Percentiles rank a stretch among this genome's conserved stretches.
Evolutionary conservation across 2,113 vertebrate genomes (phyloP).

Genomic region (Felis catus): DNA sequence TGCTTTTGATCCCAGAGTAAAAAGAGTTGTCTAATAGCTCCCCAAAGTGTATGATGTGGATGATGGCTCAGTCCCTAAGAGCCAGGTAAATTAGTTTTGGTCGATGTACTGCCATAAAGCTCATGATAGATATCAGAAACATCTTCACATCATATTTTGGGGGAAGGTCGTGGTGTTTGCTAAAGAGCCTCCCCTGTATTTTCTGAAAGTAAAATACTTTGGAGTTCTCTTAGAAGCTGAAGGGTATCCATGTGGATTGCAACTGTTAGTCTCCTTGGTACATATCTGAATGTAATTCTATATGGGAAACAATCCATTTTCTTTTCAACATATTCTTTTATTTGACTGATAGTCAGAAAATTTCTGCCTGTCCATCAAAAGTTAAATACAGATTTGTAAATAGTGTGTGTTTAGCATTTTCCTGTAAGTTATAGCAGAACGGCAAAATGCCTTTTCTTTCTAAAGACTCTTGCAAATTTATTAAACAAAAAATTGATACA

Average conservation of each 20-base stretch:
- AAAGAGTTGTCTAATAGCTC: neutral
- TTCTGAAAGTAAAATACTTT: neutral
- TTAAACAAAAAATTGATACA: neutral
- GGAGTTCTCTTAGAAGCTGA: neutral
- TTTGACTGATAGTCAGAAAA: neutral
- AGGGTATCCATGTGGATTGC: neutral
- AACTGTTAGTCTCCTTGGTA: neutral
- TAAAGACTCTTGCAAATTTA: neutral
- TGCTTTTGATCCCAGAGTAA: neutral
- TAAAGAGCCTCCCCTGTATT: neutral
- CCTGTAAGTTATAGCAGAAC: neutral
- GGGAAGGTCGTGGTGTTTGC: neutral
- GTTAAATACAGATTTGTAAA: conserved; percentile 7
- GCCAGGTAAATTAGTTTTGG: neutral
- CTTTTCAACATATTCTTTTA: neutral
- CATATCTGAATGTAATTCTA: neutral
- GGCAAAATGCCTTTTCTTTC: neutral
- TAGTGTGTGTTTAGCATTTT: neutral
- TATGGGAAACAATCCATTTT: neutral
- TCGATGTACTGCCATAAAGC: neutral
- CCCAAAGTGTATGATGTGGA: neutral
- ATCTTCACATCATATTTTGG: conserved; percentile 32
- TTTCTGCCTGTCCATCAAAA: neutral
- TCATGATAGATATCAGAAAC: neutral
- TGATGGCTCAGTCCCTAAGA: neutral